Evolutionary conservation across 2,797 vertebrate species (phyloP), one percentile per base, ranked within the genome.

Genomic region (Odontamblyopus lacepedii): DNA sequence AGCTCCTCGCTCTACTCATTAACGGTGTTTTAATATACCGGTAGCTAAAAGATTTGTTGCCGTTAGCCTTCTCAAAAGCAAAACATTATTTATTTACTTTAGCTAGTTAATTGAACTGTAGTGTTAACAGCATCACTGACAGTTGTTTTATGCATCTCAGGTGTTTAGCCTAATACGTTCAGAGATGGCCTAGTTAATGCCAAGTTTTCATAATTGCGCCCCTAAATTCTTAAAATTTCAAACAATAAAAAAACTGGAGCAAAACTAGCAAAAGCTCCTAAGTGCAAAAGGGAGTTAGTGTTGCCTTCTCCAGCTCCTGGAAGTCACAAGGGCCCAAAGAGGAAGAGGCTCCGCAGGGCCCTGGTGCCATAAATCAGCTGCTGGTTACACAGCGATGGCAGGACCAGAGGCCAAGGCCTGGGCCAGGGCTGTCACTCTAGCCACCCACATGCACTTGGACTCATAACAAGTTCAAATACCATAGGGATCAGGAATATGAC

Each of bases 311-410:
- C 90, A 87, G 92, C 93, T 93, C 89, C 91, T 91, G 90, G 92
- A 95, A 95, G 96, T 95, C 94, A 94, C 94, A 93, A 93, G 93
- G 94, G 93, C 91, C 92, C 86, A 80, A 74, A 93, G 93, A 95
- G 94, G 94, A 95, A 93, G 93, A 93, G 90, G 90, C 91, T 94
- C 91, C 83, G 90, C 91, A 71, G 93, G 92, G 89, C 90, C 93
- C 87, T 64, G 23, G 70, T 89, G 91, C 94, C 93, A 96, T 97
- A 95, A 96, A 97, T 97, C 95, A 96, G 93, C 87, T 78, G 72
- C 92, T 94, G 94, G 93, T 90, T 95, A 90, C 89, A 93, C 91
- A 91, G 89, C 76, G 27, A 85, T 86, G 85, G 89, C 89, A 86
- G 84, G 86, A 77, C 76, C 78, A 74, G 82, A 75, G 88, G 85